phyloP scores from a whole-genome alignment of 2,888 invertebrate species.

The Malacosoma neustria region DNA sequence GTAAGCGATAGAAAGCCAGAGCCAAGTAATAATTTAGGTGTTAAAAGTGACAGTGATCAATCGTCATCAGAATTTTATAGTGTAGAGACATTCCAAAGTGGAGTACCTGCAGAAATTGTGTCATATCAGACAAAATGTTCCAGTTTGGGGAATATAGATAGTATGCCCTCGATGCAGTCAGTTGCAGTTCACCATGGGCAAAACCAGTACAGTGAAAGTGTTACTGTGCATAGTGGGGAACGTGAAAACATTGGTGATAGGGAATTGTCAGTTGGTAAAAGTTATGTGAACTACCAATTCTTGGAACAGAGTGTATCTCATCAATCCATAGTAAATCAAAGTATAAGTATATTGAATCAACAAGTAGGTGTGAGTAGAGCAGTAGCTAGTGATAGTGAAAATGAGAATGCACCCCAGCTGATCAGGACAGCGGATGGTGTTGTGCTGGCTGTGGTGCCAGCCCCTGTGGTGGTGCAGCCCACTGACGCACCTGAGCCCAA shows the following conservation, averaged over 20 bases:
- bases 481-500: constrained; percentile 35
- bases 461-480: constrained; percentile 32
- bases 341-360: constrained; percentile 69
- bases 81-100: constrained; percentile 42
- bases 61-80: constrained; percentile 33
- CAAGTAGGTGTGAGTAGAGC: constrained; percentile 61
- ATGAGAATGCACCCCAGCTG: constrained; percentile 44
- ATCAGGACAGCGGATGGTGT: constrained; percentile 65
- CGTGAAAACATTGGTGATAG: constrained; percentile 47
- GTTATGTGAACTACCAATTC: constrained; percentile 69
- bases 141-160: constrained; percentile 32
- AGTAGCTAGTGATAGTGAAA: constrained; percentile 48
- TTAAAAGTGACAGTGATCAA: constrained; percentile 39
- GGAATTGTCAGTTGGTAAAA: constrained; percentile 50
- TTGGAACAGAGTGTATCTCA: constrained; percentile 71
- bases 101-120: constrained; percentile 35
- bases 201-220: constrained; percentile 51
- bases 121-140: constrained; percentile 51
- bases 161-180: constrained; percentile 47
- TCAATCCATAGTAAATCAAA: constrained; percentile 69
- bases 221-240: constrained; percentile 45
- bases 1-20: constrained; percentile 34
- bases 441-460: constrained; percentile 59
- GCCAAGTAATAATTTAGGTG: constrained; percentile 21
- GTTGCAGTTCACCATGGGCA: constrained; percentile 38